phyloP scores from a whole-genome alignment of 1,140 invertebrate genomes.

The Psilanteris sp. region DNA sequence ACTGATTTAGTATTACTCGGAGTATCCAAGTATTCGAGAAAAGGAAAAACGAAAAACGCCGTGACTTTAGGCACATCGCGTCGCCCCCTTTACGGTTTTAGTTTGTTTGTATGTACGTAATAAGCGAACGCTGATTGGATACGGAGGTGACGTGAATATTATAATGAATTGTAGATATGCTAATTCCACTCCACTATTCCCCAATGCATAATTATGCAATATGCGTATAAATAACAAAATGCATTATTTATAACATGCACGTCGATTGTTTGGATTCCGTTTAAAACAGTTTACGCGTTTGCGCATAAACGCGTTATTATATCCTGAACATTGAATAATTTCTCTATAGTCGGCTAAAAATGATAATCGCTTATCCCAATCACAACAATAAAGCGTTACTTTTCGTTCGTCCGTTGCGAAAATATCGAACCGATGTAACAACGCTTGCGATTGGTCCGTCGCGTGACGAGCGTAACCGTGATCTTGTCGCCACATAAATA shows the following conservation, averaged over 20 bases:
- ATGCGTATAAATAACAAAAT: conserved; percentile 37
- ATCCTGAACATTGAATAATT: conserved; percentile 2
- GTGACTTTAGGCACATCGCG: too few relatives aligned
- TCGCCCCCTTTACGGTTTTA: too few relatives aligned
- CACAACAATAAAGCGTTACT: neutral
- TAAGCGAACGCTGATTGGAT: conserved; percentile 4
- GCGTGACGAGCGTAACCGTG: conserved; percentile 16
- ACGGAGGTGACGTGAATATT: conserved; percentile 29
- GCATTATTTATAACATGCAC: conserved; percentile 47
- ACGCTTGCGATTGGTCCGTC: too few relatives aligned
- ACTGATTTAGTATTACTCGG: too few relatives aligned
- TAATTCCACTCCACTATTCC: conserved; percentile 30
- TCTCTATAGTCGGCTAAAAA: too few relatives aligned
- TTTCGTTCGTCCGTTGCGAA: too few relatives aligned
- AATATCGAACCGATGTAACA: too few relatives aligned
- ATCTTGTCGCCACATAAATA: conserved; percentile 15
- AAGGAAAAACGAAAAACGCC: too few relatives aligned
- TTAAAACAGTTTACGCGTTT: conserved; percentile 25
- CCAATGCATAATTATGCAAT: conserved; percentile 46
- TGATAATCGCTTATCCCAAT: neutral
- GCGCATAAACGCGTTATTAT: conserved; percentile 6
- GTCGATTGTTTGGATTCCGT: conserved; percentile 27
- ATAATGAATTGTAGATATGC: conserved; percentile 35
- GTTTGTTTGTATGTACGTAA: too few relatives aligned
- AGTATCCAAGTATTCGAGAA: too few relatives aligned